These are phyloP conservation scores for Montifringilla adamsi DNA, from an alignment of 2,113 vertebrate species.

Conservation along the genomic window DNA sequence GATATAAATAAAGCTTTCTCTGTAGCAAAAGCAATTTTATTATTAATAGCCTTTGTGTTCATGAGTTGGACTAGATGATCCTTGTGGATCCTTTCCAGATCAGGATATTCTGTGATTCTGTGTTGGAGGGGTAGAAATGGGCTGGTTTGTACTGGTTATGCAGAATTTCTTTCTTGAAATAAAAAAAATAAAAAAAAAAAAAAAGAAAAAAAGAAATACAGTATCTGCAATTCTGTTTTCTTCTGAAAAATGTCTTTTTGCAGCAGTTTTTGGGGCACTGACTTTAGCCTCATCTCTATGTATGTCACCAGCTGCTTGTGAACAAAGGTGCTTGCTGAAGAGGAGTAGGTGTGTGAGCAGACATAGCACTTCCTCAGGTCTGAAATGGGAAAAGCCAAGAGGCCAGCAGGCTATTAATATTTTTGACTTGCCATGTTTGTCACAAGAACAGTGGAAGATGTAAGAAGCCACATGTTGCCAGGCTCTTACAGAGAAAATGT, in stretches of 20 bases:
- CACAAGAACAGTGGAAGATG: background rate
- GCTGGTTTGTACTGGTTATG: background rate
- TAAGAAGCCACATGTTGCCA: background rate
- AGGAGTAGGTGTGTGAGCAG: background rate
- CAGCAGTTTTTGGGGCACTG: background rate
- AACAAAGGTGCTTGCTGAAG: background rate
- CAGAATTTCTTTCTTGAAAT: background rate
- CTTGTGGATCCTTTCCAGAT: background rate
- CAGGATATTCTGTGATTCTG: background rate
- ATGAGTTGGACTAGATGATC: background rate
- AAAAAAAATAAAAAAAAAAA: too few species aligned
- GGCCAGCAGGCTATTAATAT: background rate
- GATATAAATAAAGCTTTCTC: background rate
- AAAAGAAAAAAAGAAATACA: too few species aligned
- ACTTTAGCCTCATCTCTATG: background rate
- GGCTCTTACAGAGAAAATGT: slow-evolving; percentile 13
- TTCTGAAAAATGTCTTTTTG: background rate
- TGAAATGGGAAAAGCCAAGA: background rate
- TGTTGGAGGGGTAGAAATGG: background rate
- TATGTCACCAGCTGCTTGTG: background rate
- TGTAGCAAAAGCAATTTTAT: background rate
- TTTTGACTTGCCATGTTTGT: slow-evolving; percentile 18
- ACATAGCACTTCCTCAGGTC: background rate
- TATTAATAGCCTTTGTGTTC: background rate
- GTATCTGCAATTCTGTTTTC: background rate